phyloP scores from a whole-genome alignment of 2,113 vertebrate genomes.

The Lepus europaeus region DNA sequence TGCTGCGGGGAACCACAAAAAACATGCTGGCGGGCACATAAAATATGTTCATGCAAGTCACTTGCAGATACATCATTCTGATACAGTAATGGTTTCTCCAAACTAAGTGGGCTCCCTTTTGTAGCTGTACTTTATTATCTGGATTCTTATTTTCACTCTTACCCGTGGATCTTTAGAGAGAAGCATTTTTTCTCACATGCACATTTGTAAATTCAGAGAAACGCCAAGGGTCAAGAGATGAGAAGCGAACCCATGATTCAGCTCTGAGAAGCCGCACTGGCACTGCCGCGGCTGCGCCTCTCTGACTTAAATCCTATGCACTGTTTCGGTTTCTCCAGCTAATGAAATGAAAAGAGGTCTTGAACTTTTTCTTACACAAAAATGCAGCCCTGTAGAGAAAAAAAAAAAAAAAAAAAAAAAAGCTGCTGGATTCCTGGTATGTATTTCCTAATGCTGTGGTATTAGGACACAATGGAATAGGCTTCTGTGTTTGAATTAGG shows the following conservation, averaged over 20 bases:
- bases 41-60: constrained; percentile 89
- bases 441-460: background rate
- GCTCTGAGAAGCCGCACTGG: background rate
- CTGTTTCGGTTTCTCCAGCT: background rate
- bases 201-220: constrained; percentile 76
- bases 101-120: constrained; percentile 86
- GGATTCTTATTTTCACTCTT: constrained; percentile 81
- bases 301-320: background rate
- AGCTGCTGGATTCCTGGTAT: background rate
- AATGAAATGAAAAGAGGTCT: constrained; percentile 38
- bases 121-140: constrained; percentile 87
- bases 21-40: constrained; percentile 88
- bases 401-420: background rate
- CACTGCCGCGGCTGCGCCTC: background rate
- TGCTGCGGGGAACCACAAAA: constrained; percentile 87
- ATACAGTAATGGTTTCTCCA: constrained; percentile 88
- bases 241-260: constrained; percentile 70
- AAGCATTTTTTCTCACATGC: constrained; percentile 57
- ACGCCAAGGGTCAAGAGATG: constrained; percentile 50
- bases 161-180: constrained; percentile 64
- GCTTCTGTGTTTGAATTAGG: background rate
- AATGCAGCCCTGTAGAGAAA: background rate
- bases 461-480: background rate
- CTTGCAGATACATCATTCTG: constrained; percentile 88
- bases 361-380: background rate